Conservation (phyloP, 2,113 vertebrate species). For the Ceyx margarethae region DNA sequence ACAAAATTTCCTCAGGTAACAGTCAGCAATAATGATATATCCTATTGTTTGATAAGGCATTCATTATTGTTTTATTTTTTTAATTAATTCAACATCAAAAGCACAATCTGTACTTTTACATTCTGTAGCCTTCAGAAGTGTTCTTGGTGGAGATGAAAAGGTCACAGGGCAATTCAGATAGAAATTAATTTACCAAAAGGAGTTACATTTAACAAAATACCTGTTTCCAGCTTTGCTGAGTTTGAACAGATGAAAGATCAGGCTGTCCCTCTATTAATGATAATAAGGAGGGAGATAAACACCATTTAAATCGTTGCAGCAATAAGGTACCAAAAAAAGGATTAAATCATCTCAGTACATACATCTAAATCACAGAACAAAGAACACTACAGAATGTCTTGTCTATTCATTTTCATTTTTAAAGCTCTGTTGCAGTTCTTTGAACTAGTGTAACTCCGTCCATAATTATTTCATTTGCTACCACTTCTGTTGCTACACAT, state of each 20-base stretch:
- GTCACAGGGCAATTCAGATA: background rate
- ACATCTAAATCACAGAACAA: conserved; percentile 16
- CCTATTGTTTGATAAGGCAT: background rate
- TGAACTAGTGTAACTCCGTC: background rate
- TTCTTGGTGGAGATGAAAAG: background rate
- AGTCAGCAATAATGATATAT: background rate
- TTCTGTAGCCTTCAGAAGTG: background rate
- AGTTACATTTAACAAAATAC: conserved; percentile 57
- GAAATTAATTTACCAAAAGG: conserved; percentile 39
- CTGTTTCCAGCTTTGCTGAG: conserved; percentile 41
- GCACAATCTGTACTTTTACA: background rate
- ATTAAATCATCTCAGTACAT: conserved; percentile 17
- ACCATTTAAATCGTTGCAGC: conserved; percentile 39
- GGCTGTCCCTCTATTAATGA: conserved; percentile 40
- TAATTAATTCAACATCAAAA: background rate
- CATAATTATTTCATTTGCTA: background rate
- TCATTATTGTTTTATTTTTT: background rate
- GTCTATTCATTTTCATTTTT: background rate
- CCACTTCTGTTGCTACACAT: background rate
- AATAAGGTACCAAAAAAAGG: background rate
- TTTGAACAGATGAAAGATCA: conserved; percentile 60
- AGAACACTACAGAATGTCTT: conserved; percentile 2
- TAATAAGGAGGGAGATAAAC: conserved; percentile 38
- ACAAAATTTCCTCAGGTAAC: background rate
- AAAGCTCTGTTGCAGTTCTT: conserved; percentile 6